Conservation (phyloP, 1,140 invertebrate species). For the Papilio xuthus region DNA sequence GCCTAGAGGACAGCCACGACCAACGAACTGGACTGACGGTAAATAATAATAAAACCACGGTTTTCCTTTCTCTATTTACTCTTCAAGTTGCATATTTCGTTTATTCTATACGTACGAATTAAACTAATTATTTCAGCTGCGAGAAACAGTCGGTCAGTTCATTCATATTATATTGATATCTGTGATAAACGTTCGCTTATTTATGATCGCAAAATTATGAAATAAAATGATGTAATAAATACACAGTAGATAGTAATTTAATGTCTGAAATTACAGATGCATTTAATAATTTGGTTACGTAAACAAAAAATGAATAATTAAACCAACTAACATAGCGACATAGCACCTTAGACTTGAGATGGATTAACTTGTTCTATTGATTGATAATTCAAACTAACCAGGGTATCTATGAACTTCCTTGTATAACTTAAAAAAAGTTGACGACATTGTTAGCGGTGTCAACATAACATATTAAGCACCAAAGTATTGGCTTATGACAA, state of each 20-base stretch:
- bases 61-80: not conserved
- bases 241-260: too few species aligned
- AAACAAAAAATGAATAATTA: not conserved
- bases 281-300: not conserved
- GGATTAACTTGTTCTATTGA: not conserved
- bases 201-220: not conserved
- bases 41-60: not conserved
- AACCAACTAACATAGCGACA: not conserved
- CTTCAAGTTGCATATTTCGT: not conserved
- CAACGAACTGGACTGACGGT: constrained; percentile 49
- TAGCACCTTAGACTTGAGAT: not conserved
- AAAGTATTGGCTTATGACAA: not conserved
- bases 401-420: constrained; percentile 15
- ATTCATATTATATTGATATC: too few species aligned
- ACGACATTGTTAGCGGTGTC: not conserved
- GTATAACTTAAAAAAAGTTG: constrained; percentile 10
- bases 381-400: constrained; percentile 5
- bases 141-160: too few species aligned
- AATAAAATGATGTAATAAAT: not conserved
- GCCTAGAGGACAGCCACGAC: constrained; percentile 54
- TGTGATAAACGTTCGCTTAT: too few species aligned
- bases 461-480: not conserved
- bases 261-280: not conserved
- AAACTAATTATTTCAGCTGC: too few species aligned
- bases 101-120: not conserved